phyloP scores from a whole-genome alignment of 2,797 vertebrate genomes.

The Xenopus petersii region DNA sequence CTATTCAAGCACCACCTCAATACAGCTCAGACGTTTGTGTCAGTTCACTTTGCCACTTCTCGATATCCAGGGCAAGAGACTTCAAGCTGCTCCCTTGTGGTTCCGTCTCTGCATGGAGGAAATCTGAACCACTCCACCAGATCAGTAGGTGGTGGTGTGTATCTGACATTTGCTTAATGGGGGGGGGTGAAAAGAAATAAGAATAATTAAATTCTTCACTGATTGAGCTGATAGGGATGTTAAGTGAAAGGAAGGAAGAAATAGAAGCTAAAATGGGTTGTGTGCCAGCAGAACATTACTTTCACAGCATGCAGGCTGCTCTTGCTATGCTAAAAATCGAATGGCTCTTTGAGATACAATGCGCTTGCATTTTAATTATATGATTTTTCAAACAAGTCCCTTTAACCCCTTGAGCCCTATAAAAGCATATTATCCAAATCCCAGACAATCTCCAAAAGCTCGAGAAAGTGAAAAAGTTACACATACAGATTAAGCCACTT shows the following conservation, averaged over 20 bases:
- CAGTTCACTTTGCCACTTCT: slow-evolving; percentile 14
- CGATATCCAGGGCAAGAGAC: slow-evolving; percentile 7
- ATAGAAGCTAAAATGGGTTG: neutral
- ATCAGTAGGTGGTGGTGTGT: slow-evolving; percentile 7
- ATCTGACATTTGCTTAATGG: slow-evolving; percentile 27
- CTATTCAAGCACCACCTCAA: slow-evolving; percentile 10
- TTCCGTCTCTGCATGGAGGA: slow-evolving; percentile 1
- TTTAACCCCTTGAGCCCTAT: neutral
- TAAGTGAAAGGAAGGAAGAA: neutral
- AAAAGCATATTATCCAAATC: too few species aligned
- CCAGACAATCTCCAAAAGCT: too few species aligned
- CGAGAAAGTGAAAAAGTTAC: too few species aligned
- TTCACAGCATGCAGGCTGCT: neutral
- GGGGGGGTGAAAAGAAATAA: slow-evolving; percentile 5
- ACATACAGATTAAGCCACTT: too few species aligned
- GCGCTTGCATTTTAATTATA: neutral
- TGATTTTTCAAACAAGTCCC: neutral
- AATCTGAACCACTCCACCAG: slow-evolving; percentile 10
- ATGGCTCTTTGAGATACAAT: neutral
- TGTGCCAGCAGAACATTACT: slow-evolving; percentile 3
- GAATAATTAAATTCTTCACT: slow-evolving; percentile 30
- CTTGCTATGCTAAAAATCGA: neutral
- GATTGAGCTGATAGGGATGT: slow-evolving; percentile 5
- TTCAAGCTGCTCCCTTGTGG: slow-evolving; percentile 14
- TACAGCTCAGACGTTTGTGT: slow-evolving; percentile 7